Evolutionary conservation across 1,140 invertebrate genomes (phyloP).

Genomic region (Drosophila dunni): DNA sequence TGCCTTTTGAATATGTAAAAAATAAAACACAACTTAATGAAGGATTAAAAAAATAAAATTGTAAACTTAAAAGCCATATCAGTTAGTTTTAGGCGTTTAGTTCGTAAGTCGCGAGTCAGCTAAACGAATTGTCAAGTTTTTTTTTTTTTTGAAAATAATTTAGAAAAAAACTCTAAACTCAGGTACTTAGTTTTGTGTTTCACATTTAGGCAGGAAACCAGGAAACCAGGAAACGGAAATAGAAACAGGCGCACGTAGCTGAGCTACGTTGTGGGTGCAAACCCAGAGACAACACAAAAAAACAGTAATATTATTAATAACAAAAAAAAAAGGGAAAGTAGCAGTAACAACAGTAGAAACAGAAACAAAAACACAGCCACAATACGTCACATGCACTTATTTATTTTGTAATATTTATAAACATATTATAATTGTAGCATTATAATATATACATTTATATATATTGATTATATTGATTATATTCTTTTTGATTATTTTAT

Average conservation of each 20-base stretch:
- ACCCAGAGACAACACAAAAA: not conserved
- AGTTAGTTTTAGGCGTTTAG: conserved; percentile 66
- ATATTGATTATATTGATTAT: conserved; percentile 21
- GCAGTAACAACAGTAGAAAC: conserved; percentile 15
- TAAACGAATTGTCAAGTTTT: conserved; percentile 30
- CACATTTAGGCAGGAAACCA: conserved; percentile 45
- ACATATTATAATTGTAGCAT: conserved; percentile 35
- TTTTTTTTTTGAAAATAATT: conserved; percentile 32
- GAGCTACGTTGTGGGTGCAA: conserved; percentile 52
- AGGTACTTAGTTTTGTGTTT: conserved; percentile 80
- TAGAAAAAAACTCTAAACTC: conserved; percentile 69
- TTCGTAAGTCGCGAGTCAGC: conserved; percentile 71
- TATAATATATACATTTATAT: conserved; percentile 6
- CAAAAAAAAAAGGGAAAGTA: conserved; percentile 8
- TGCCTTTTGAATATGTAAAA: conserved; percentile 54
- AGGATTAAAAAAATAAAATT: conserved; percentile 33
- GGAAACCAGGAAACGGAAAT: no score
- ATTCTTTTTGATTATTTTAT: conserved; percentile 42
- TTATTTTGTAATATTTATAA: conserved; percentile 70
- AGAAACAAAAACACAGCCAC: conserved; percentile 68
- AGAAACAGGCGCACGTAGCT: conserved; percentile 57
- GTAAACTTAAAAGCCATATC: conserved; percentile 60
- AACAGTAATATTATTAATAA: conserved; percentile 21
- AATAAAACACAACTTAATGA: conserved; percentile 1
- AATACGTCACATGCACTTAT: conserved; percentile 82